Conservation (phyloP, 2,113 vertebrate species). For the Galeopterus variegatus region DNA sequence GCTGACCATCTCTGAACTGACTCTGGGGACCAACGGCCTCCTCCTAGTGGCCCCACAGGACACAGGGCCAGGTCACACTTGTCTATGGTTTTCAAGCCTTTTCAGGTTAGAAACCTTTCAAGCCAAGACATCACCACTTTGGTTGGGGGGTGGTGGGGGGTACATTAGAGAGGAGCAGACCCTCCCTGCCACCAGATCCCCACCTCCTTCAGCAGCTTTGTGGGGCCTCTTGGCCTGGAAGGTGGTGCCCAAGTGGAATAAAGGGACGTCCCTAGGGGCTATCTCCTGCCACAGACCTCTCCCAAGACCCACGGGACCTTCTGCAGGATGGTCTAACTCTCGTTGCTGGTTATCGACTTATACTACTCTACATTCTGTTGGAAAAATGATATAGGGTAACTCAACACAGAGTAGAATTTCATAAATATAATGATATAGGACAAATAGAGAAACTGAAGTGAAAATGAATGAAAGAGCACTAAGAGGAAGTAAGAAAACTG, state of each 20-base stretch:
- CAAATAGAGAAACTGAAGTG: neutral
- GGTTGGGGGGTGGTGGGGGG: neutral
- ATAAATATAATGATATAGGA: accelerated
- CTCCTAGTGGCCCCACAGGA: accelerated
- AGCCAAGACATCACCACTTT: accelerated
- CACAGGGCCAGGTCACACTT: neutral
- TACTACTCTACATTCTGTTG: neutral
- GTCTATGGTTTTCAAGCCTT: neutral
- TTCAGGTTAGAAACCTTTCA: neutral
- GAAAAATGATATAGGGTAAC: neutral
- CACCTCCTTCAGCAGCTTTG: accelerated
- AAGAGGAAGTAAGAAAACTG: neutral
- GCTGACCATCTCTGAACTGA: too few relatives aligned
- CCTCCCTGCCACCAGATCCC: neutral
- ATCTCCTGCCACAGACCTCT: neutral
- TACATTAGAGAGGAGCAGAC: accelerated
- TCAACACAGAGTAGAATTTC: accelerated
- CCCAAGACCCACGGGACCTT: neutral
- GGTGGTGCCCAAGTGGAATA: neutral
- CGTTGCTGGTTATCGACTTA: neutral
- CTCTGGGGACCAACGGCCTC: neutral
- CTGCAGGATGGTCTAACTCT: neutral
- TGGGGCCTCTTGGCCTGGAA: neutral
- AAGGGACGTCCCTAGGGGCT: accelerated
- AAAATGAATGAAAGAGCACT: neutral